A percentile compares a stretch with the other conserved stretches of the same genome.
phyloP scores from a whole-genome alignment of 2,113 vertebrate species.

The Lonchura striata region DNA sequence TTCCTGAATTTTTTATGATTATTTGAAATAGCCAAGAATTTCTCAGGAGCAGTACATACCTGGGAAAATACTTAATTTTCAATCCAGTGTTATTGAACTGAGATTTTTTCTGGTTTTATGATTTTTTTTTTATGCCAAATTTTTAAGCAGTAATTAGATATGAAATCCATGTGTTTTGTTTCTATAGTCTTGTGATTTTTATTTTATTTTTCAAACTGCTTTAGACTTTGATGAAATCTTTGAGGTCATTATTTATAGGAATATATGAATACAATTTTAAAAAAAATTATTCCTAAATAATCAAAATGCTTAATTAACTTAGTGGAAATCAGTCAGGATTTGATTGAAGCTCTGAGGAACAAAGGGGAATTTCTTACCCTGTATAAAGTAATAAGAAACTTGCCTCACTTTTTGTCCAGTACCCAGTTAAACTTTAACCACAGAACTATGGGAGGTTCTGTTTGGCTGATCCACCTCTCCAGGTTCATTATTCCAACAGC shows the following conservation, averaged over 20 bases:
- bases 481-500: not conserved
- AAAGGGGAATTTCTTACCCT: not conserved
- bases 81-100: not conserved
- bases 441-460: accelerated
- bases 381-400: not conserved
- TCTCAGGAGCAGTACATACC: not conserved
- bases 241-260: not conserved
- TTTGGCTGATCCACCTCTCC: not conserved
- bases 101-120: not conserved
- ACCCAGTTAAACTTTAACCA: constrained; percentile 11
- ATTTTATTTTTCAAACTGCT: not conserved
- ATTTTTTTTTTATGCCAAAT: not conserved
- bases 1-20: not conserved
- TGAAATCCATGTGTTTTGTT: not conserved
- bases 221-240: not conserved
- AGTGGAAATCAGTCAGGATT: not conserved
- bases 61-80: not conserved
- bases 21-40: not conserved
- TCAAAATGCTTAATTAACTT: accelerated
- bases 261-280: accelerated
- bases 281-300: not conserved
- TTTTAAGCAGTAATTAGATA: not conserved
- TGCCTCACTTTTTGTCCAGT: not conserved
- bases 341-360: not conserved
- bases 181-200: not conserved